phyloP scores from a whole-genome alignment of 2,797 vertebrate genomes.

The Philypnodon macrostomus region DNA sequence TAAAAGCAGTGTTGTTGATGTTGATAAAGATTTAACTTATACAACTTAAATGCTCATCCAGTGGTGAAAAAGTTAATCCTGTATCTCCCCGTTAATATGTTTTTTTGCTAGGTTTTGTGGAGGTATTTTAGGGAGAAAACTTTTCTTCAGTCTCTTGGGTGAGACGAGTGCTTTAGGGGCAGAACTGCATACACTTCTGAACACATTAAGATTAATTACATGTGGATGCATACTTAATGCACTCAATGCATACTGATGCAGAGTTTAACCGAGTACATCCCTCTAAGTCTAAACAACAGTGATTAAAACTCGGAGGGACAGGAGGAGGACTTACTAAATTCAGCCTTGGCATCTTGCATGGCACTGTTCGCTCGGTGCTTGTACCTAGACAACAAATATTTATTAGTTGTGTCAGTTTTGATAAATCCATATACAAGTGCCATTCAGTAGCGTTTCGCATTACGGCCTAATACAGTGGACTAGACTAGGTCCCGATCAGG shows the following conservation, averaged over 20 bases:
- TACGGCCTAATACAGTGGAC: background rate
- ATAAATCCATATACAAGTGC: background rate
- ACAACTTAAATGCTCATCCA: too few species aligned
- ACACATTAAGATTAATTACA: conserved; percentile 6
- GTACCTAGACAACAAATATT: conserved; percentile 67
- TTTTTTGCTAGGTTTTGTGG: too few species aligned
- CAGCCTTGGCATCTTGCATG: conserved; percentile 69
- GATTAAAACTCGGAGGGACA: background rate
- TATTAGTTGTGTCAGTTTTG: background rate
- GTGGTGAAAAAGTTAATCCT: too few species aligned
- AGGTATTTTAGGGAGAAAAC: conserved; percentile 4
- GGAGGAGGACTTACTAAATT: conserved; percentile 73
- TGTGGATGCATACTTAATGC: conserved; percentile 12
- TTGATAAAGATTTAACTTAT: too few species aligned
- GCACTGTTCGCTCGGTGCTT: conserved; percentile 69
- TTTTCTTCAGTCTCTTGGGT: background rate
- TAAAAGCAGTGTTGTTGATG: too few species aligned
- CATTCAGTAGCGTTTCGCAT: too few species aligned
- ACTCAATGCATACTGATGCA: conserved; percentile 14
- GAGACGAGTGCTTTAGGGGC: background rate
- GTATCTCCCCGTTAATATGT: too few species aligned
- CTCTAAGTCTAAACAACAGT: background rate
- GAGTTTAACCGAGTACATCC: conserved; percentile 8
- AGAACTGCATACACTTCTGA: background rate
- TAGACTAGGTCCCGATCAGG: too few species aligned